Base-by-base conservation (phyloP, 2,113 vertebrate genomes). In the Poeciliopsis prolifica region DNA sequence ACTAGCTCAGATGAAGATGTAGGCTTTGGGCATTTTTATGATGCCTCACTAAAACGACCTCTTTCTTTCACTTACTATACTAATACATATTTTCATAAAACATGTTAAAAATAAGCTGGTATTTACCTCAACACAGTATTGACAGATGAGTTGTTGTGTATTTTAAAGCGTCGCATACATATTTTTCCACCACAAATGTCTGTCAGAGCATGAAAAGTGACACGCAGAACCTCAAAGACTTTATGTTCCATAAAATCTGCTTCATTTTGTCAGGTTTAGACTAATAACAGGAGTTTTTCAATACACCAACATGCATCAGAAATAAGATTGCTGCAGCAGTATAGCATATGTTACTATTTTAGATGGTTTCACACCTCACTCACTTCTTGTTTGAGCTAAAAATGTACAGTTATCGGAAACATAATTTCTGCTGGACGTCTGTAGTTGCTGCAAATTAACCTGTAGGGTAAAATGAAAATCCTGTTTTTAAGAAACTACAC, bases 371-470 rank as follows among this genome's bases (percentile, higher is more conserved):
- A 44, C 42, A 44, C 15, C 42, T 44, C 42, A 42, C 13, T 42
- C 61, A 29, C 42, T 24, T 24, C 74, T 71, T 29, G 71, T 26
- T 19, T 31, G 15, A 29, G 42, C 42, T 40, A 61, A 61, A 64
- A 40, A 62, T 44, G 29, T 35, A 54, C 19, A 4, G 12, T 0
- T 68, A 68, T 0, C 26, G 62, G 28, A 66, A 61, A 44, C 42
- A 61, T 78, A 24, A 24, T 61, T 40, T 60, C 68, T 65, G 14
- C 40, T 62, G 67, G 72, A 58, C 26, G 65, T 79, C 29, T 65
- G 79, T 75, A 72, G 61, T 31, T 19, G 66, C 17, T 12, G 61
- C 42, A 3, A 75, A 17, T 79, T 68, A 77, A n/a, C 61, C 40
- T 37, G 48, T 15, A 5, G 58, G 68, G 22, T 65, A 13, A 42